Conservation (phyloP, 2,888 invertebrate genomes). For the Athrips mouffetella region DNA sequence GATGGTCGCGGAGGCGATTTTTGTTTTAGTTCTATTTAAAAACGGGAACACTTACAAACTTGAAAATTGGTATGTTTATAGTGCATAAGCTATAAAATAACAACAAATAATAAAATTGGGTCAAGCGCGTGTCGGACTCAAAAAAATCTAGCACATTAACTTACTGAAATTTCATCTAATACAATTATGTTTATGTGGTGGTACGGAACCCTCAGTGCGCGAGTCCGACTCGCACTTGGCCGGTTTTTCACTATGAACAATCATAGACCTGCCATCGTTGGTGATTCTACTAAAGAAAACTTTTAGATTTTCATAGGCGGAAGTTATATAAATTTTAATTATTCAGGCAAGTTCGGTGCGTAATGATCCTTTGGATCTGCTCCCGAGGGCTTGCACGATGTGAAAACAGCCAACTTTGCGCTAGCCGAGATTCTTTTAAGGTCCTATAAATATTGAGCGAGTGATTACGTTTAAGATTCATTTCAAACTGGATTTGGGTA, state of each 20-base stretch:
- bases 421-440: slow-evolving; percentile 29
- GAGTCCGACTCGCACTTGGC: too few relatives aligned
- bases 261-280: background rate
- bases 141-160: too few relatives aligned
- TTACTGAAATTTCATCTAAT: too few relatives aligned
- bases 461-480: slow-evolving; percentile 28
- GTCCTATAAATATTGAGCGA: slow-evolving; percentile 33
- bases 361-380: slow-evolving; percentile 53
- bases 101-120: too few relatives aligned
- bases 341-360: slow-evolving; percentile 56
- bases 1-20: too few relatives aligned
- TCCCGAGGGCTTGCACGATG: slow-evolving; percentile 28
- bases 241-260: background rate
- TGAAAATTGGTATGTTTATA: too few relatives aligned
- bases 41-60: too few relatives aligned
- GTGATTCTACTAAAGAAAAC: slow-evolving; percentile 32
- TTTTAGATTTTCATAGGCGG: slow-evolving; percentile 54
- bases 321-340: slow-evolving; percentile 65
- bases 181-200: too few relatives aligned
- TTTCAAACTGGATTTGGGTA: slow-evolving; percentile 14
- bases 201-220: too few relatives aligned
- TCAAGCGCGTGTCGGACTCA: too few relatives aligned
- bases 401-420: slow-evolving; percentile 20
- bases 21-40: too few relatives aligned
- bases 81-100: too few relatives aligned